Conservation (phyloP, 2,113 vertebrate species). For the Calonectris borealis region DNA sequence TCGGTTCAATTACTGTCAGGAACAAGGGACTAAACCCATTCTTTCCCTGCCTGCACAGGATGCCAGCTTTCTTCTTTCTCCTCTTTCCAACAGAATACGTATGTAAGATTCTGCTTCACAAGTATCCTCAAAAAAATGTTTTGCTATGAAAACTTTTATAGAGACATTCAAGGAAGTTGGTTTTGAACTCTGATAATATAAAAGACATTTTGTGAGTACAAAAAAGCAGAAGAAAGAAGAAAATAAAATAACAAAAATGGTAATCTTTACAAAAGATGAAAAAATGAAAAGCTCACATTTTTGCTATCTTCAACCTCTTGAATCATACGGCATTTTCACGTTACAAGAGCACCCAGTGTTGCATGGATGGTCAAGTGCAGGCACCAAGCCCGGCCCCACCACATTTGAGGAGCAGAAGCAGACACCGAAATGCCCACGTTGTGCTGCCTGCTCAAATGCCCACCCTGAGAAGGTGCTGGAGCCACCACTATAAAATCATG, state of each 20-base stretch:
- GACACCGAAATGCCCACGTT: fast-evolving
- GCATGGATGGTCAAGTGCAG: not conserved
- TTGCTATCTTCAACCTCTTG: not conserved
- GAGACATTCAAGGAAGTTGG: not conserved
- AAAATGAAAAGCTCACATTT: not conserved
- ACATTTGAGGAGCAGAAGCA: not conserved
- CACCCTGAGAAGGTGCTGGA: not conserved
- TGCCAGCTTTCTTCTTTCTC: not conserved
- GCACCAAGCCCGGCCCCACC: not conserved
- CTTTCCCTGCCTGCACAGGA: not conserved
- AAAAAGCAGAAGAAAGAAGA: not conserved
- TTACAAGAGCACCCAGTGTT: not conserved
- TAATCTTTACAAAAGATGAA: not conserved
- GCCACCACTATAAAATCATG: not conserved
- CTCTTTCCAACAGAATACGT: not conserved
- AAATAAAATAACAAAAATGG: not conserved
- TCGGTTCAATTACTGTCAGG: not conserved
- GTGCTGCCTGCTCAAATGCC: not conserved
- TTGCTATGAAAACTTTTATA: not conserved
- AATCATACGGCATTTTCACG: fast-evolving
- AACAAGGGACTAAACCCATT: not conserved
- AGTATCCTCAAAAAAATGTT: not conserved
- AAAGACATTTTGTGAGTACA: not conserved
- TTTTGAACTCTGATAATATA: not conserved
- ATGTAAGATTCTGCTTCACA: not conserved